Percentiles rank a stretch among this genome's conserved stretches.
Conservation (phyloP, 2,888 invertebrate genomes). For the Uloborus plumipes region DNA sequence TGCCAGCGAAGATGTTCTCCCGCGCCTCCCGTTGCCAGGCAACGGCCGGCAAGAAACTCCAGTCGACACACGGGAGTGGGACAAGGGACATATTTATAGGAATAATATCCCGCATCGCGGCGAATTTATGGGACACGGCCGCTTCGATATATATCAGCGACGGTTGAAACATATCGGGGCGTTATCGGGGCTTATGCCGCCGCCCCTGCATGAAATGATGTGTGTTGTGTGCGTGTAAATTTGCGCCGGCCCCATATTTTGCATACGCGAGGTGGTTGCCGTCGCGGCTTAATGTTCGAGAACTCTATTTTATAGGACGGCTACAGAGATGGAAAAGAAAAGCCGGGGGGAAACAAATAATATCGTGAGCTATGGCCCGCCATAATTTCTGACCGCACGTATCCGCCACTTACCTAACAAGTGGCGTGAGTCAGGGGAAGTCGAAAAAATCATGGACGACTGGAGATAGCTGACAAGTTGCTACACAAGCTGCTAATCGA, state of each 20-base stretch:
- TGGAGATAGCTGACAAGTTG: too few relatives aligned
- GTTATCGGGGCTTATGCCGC: conserved; percentile 60
- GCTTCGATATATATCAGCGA: conserved; percentile 64
- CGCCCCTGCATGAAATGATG: conserved; percentile 58
- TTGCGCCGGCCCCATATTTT: conserved; percentile 64
- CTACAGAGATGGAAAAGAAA: conserved; percentile 56
- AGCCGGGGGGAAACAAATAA: conserved; percentile 58
- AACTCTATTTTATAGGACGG: conserved; percentile 65
- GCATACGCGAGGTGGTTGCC: conserved; percentile 61
- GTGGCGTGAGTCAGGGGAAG: conserved; percentile 53
- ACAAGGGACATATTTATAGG: conserved; percentile 65
- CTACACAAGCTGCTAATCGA: too few relatives aligned
- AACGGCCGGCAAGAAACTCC: conserved; percentile 61
- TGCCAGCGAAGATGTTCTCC: conserved; percentile 39
- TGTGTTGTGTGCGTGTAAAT: conserved; percentile 65
- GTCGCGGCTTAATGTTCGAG: conserved; percentile 62
- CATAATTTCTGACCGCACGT: conserved; percentile 54
- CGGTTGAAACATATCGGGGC: conserved; percentile 64
- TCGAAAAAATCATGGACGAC: too few relatives aligned
- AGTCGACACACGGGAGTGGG: conserved; percentile 59
- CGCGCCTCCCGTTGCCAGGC: conserved; percentile 55
- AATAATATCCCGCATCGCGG: conserved; percentile 63
- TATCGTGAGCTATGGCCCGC: conserved; percentile 61
- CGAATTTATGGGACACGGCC: conserved; percentile 61
- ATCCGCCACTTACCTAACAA: conserved; percentile 5